Percentiles rank a stretch among this genome's conserved stretches.
Conservation (phyloP, 2,113 vertebrate genomes). For the Anarhynchus alexandrinus region DNA sequence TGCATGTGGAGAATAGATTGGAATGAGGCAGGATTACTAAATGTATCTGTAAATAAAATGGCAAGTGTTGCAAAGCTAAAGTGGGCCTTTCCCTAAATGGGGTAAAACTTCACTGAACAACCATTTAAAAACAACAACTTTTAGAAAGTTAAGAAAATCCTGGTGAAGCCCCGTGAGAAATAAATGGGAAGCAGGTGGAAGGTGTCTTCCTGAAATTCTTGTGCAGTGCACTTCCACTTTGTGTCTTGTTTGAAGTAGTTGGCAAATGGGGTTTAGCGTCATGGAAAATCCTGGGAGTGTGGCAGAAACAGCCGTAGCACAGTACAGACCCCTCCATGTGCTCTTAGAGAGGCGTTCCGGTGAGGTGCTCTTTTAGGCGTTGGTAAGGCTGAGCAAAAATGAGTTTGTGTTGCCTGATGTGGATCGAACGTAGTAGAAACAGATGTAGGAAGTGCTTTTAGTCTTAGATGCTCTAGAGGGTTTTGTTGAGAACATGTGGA, state of each 20-base stretch:
- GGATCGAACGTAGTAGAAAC: accelerated
- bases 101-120: not conserved
- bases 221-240: accelerated
- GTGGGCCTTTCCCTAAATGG: too few relatives aligned
- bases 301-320: accelerated
- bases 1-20: too few relatives aligned
- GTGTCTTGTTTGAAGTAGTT: not conserved
- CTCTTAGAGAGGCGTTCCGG: accelerated
- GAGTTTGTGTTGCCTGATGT: too few relatives aligned
- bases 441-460: too few relatives aligned
- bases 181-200: not conserved
- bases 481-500: accelerated
- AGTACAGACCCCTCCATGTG: accelerated
- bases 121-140: not conserved
- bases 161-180: accelerated
- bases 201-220: not conserved
- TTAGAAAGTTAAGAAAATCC: not conserved
- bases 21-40: accelerated
- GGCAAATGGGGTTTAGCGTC: too few relatives aligned
- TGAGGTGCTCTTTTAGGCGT: not conserved
- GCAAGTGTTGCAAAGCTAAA: accelerated
- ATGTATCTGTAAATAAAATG: accelerated
- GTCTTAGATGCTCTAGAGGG: too few relatives aligned
- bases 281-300: accelerated
- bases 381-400: accelerated